Base-by-base conservation (phyloP, 2,888 invertebrate species). In the Chloromyia formosa region DNA sequence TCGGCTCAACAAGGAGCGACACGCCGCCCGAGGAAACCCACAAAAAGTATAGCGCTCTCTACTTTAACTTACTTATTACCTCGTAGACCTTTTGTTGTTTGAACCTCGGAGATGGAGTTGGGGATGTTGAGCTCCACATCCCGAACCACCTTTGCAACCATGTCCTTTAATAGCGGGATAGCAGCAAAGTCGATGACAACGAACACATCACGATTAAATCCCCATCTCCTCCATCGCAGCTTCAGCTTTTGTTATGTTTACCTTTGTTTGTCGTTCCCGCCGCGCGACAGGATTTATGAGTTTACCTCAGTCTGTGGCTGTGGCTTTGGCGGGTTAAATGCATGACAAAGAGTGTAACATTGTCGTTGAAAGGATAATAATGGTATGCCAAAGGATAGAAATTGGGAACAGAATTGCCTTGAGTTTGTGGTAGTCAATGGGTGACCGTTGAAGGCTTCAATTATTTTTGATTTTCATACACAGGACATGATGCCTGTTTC, bases 11-110 rank as follows among this genome's bases (percentile, higher is more conserved):
- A 20, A 23, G 27, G 3, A 20, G 14, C 18, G 14, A 22, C 4
- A 53, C 68, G 14, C 14, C 16, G 54, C 27, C 27, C n/a, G 12
- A 35, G 9, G 16, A 16, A n/a, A 16, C 10, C 22, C 9, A 27
- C 16, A 16, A 5, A 16, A 16, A 9, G 66, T 5, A 58, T 16
- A 4, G 22, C 18, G 16, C 53, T 27, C 53, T 69, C 54, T 27
- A 54, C 54, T 53, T 54, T 53, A 54, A 69, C 23, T 69, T 69
- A 27, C 68, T 69, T 69, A 69, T 69, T 69, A 54, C 68, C 53
- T 69, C 68, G 68, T 69, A 69, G 53, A 69, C 68, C 68, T 69
- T 69, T 69, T 54, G 68, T 54, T 54, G 68, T 69, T 62, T 27
- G 35, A 23, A 10, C 62, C 14, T 18, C 18, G 62, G 5, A 14